A percentile compares a stretch with the other conserved stretches of the same genome.
phyloP scores from a whole-genome alignment of 2,113 vertebrate species.

The Megalops atlanticus region DNA sequence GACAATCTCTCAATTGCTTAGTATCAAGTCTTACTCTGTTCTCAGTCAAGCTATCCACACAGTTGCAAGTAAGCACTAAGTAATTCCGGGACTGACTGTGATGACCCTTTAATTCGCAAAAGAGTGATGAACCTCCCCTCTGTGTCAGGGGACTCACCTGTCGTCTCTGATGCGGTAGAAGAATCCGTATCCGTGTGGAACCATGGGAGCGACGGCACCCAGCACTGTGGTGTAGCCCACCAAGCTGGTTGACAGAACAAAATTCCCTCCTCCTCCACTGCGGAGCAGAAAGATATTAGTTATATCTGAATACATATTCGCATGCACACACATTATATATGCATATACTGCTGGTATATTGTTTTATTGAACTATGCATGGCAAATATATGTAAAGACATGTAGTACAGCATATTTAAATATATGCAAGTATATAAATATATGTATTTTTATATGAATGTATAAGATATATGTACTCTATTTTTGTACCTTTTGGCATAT shows the following conservation, averaged over 20 bases:
- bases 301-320: neutral
- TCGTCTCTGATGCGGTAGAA: slow-evolving; percentile 93
- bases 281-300: slow-evolving; percentile 39
- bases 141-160: slow-evolving; percentile 68
- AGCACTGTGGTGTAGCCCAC: slow-evolving; percentile 82
- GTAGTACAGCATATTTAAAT: neutral
- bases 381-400: too few species aligned
- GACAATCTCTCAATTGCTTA: too few species aligned
- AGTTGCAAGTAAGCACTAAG: neutral
- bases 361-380: too few species aligned
- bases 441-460: too few species aligned
- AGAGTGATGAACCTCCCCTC: too few species aligned
- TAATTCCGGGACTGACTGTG: too few species aligned
- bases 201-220: slow-evolving; percentile 85
- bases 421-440: too few species aligned
- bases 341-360: too few species aligned
- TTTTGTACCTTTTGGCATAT: slow-evolving; percentile 85
- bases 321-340: neutral
- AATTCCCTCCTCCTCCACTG: slow-evolving; percentile 95
- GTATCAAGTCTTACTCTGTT: too few species aligned
- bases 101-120: too few species aligned
- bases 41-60: neutral
- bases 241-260: slow-evolving; percentile 90
- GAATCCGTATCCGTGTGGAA: slow-evolving; percentile 86
- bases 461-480: too few species aligned